Evolutionary conservation across 2,888 invertebrate genomes (phyloP).

Genomic region (Ectemnius continuus): DNA sequence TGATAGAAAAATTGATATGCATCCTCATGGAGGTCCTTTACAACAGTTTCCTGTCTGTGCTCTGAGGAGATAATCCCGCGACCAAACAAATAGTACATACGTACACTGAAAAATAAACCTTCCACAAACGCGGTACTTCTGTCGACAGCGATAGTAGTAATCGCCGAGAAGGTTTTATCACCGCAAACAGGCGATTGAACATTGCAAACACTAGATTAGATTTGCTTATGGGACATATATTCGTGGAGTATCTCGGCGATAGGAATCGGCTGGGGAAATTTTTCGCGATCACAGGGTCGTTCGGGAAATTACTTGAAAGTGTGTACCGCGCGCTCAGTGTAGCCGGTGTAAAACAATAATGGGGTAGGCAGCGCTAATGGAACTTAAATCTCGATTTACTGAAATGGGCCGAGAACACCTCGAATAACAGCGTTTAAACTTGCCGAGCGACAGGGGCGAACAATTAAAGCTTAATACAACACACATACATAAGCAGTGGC

Average conservation of each 20-base stretch:
- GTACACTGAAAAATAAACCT: constrained; percentile 34
- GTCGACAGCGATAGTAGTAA: constrained; percentile 46
- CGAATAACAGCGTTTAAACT: too few species aligned
- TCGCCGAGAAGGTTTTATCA: constrained; percentile 43
- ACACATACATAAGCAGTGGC: constrained; percentile 3
- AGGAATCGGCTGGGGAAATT: too few species aligned
- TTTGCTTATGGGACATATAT: constrained; percentile 24
- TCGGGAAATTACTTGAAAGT: too few species aligned
- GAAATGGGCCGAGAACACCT: too few species aligned
- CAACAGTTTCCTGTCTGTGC: too few species aligned
- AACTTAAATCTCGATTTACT: too few species aligned
- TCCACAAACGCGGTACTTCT: constrained; percentile 23
- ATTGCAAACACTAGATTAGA: constrained; percentile 50
- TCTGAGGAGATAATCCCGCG: constrained; percentile 33
- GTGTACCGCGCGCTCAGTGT: too few species aligned
- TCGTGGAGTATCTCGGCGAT: not conserved
- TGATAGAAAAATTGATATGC: too few species aligned
- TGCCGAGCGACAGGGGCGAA: not conserved
- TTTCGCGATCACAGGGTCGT: too few species aligned
- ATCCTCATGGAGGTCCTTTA: too few species aligned
- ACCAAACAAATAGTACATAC: constrained; percentile 38
- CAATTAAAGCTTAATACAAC: constrained; percentile 37
- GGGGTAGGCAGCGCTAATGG: too few species aligned
- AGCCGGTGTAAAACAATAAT: too few species aligned
- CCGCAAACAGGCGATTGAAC: constrained; percentile 40